A percentile compares a stretch with the other conserved stretches of the same genome.
Conservation (phyloP, 2,113 vertebrate genomes). For the Forbesichthys papilliferus region DNA sequence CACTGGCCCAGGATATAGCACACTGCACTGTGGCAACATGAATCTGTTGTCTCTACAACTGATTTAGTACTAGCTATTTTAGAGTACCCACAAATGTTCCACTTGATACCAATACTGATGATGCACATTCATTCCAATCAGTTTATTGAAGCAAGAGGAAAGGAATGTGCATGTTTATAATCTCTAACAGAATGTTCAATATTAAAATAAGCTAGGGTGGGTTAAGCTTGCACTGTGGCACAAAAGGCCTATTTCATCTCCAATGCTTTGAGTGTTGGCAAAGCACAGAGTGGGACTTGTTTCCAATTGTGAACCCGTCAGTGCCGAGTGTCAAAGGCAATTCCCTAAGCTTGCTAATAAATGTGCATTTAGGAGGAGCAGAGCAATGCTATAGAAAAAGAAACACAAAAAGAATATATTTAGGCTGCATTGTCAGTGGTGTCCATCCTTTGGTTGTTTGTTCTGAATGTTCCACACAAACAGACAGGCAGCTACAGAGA, state of each 20-base stretch:
- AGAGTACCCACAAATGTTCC: background rate
- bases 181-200: constrained; percentile 49
- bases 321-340: constrained; percentile 8
- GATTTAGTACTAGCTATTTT: background rate
- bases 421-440: too few relatives aligned
- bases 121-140: constrained; percentile 31
- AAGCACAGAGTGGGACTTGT: constrained; percentile 46
- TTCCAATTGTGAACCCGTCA: constrained; percentile 43
- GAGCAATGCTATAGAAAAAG: background rate
- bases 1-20: constrained; percentile 19
- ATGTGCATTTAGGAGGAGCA: background rate
- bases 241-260: constrained; percentile 58
- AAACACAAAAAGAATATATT: background rate
- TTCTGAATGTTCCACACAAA: too few relatives aligned
- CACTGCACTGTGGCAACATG: constrained; percentile 47
- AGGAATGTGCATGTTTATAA: constrained; percentile 43
- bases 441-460: too few relatives aligned
- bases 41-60: constrained; percentile 33
- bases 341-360: background rate
- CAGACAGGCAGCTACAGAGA: too few relatives aligned
- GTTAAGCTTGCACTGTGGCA: constrained; percentile 22
- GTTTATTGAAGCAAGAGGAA: constrained; percentile 18
- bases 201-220: constrained; percentile 19
- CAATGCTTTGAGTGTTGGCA: constrained; percentile 35
- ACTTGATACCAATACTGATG: background rate